These are phyloP conservation scores for Psophia crepitans DNA, from an alignment of 2,113 vertebrate species.

Conservation along the genomic window DNA sequence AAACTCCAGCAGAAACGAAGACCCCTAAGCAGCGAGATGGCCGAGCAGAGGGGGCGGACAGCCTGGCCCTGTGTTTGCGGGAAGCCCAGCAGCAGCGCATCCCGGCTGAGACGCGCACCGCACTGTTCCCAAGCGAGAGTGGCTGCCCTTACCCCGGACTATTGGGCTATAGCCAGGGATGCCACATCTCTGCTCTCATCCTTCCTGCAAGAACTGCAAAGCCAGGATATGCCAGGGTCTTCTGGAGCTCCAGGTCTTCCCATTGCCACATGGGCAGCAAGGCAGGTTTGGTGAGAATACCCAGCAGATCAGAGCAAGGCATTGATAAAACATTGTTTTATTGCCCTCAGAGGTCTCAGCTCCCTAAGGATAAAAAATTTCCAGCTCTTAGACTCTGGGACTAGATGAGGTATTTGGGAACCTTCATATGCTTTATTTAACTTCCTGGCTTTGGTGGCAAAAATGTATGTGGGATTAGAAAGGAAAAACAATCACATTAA, in stretches of 20 bases:
- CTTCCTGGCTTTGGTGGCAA: not conserved
- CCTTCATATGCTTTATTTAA: not conserved
- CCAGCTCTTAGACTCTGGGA: not conserved
- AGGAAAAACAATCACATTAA: not conserved
- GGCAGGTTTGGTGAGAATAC: not conserved
- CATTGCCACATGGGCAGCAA: not conserved
- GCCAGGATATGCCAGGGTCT: not conserved
- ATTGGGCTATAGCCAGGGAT: not conserved
- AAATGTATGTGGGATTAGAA: not conserved
- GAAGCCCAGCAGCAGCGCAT: not conserved
- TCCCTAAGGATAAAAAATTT: not conserved
- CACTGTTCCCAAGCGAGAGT: not conserved
- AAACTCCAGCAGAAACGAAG: not conserved
- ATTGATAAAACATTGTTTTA: not conserved
- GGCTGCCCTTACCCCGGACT: not conserved
- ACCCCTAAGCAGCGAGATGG: not conserved
- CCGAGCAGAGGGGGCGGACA: rapidly evolving
- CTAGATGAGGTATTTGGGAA: not conserved
- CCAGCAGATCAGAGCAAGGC: not conserved
- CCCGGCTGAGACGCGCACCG: not conserved
- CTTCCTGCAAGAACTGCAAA: not conserved
- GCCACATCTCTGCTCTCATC: not conserved
- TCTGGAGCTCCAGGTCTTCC: not conserved
- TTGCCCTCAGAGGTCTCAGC: not conserved
- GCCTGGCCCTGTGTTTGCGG: too few relatives aligned